phyloP scores from a whole-genome alignment of 35 echinoderm and acorn worm species.

The Eucidaris tribuloides region DNA sequence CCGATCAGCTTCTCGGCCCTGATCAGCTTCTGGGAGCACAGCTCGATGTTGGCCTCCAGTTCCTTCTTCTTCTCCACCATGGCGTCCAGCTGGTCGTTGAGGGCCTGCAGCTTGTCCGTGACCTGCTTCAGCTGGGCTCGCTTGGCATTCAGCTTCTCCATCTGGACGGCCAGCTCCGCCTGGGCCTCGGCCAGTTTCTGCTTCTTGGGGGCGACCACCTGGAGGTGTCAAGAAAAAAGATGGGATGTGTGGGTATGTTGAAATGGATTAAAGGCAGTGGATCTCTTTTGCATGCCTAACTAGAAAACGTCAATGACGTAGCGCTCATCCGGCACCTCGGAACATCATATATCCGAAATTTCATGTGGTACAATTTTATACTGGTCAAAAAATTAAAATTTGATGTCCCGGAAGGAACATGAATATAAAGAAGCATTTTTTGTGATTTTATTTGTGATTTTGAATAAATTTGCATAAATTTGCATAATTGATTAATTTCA shows the following conservation, averaged over 20 bases:
- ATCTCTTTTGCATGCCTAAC: too few relatives aligned
- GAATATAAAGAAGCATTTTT: too few relatives aligned
- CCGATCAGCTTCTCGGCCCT: slow-evolving; percentile 95
- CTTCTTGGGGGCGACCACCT: slow-evolving; percentile 97
- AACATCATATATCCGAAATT: too few relatives aligned
- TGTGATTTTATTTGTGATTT: too few relatives aligned
- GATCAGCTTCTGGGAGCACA: slow-evolving; percentile 94
- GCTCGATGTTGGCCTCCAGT: slow-evolving; percentile 91
- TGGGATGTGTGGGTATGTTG: neutral
- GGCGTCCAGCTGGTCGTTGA: slow-evolving; percentile 86
- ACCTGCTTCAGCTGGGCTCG: slow-evolving; percentile 93
- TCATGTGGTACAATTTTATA: too few relatives aligned
- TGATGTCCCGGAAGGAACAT: too few relatives aligned
- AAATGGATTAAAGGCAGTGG: too few relatives aligned
- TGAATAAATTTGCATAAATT: too few relatives aligned
- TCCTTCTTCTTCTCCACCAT: slow-evolving; percentile 98
- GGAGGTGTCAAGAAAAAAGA: neutral
- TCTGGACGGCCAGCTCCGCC: slow-evolving; percentile 82
- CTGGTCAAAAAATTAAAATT: too few relatives aligned
- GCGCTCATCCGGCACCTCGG: too few relatives aligned
- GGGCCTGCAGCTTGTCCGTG: slow-evolving; percentile 82
- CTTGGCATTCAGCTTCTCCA: slow-evolving; percentile 92
- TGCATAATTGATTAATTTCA: too few relatives aligned
- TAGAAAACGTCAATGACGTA: too few relatives aligned
- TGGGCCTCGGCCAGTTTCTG: slow-evolving; percentile 83